Base-by-base conservation (phyloP, 2,113 vertebrate genomes). In the Macquaria ambigua region DNA sequence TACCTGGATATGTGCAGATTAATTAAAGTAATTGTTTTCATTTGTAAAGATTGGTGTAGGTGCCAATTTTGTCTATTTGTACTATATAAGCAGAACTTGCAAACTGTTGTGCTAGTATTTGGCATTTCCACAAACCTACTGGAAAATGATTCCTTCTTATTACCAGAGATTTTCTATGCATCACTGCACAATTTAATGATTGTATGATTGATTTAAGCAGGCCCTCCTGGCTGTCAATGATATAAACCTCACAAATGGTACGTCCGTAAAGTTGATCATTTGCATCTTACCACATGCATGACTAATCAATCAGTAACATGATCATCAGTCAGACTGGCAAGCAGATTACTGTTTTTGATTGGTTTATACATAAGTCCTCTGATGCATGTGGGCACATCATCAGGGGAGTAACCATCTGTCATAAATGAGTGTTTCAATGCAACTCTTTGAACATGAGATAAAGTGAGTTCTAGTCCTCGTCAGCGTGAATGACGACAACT, bases 241-340 rank as follows among this genome's bases (percentile, higher is more conserved):
- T 58, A n/a, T 16, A 43, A 76, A 5, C 28, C 77, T 55, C n/a
- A 46, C 31, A 23, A 58, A 68, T 64, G 43, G 23, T 41, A 4
- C 1, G 3, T 63, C 12, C 1, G 8, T 58, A 43, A 74, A 68
- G 12, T 16, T 43, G 53, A 64, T 23, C 74, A 75, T 83, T 78
- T 86, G 86, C 77, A 72, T 83, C 70, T 75, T 37, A 25, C 56
- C 41, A 68, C 82, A 43, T 58, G 76, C 77, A 8, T 73, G 79
- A 89, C 85, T 67, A 81, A 87, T 89, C 82, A 39, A 75, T 83
- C 73, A 55, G 16, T 7, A 3, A 66, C 23, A 10, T 34, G 55
- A 64, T 82, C 66, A 72, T 71, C 67, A 34, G 37, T 74, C 68
- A 59, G 15, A 28, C 55, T 79, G 85, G 28, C 76, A 10, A 58